phyloP scores from a whole-genome alignment of 2,888 invertebrate genomes.

The Pardosa pseudoannulata region DNA sequence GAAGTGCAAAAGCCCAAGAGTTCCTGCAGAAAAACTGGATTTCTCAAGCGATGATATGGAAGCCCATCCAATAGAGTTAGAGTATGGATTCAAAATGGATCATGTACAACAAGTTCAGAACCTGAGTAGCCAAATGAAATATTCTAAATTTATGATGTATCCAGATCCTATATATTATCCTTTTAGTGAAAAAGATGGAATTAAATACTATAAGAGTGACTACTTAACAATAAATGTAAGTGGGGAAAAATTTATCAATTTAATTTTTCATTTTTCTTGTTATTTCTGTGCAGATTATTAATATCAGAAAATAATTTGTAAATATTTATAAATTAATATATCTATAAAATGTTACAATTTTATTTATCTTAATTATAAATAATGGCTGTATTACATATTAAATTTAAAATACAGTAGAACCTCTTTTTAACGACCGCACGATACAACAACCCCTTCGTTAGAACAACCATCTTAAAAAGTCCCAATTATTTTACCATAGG shows the following conservation, averaged over 20 bases:
- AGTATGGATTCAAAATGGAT: constrained; percentile 97
- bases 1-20: constrained; percentile 90
- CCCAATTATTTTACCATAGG: too few species aligned
- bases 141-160: constrained; percentile 88
- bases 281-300: too few species aligned
- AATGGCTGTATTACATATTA: too few species aligned
- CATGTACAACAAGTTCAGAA: constrained; percentile 89
- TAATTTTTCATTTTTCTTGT: too few species aligned
- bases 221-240: constrained; percentile 92
- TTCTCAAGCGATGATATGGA: constrained; percentile 81
- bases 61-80: constrained; percentile 85
- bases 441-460: too few species aligned
- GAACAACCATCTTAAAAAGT: too few species aligned
- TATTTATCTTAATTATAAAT: too few species aligned
- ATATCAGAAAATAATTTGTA: too few species aligned
- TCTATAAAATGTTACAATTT: too few species aligned
- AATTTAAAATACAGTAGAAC: too few species aligned
- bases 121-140: constrained; percentile 82
- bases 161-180: constrained; percentile 93
- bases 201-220: constrained; percentile 91
- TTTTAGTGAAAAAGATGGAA: constrained; percentile 91
- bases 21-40: constrained; percentile 82
- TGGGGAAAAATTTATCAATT: constrained; percentile 68
- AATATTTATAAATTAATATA: too few species aligned
- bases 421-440: too few species aligned